A percentile compares a stretch with the other conserved stretches of the same genome.
phyloP scores from a whole-genome alignment of 2,888 invertebrate species.

The Dryocosmus kuriphilus region DNA sequence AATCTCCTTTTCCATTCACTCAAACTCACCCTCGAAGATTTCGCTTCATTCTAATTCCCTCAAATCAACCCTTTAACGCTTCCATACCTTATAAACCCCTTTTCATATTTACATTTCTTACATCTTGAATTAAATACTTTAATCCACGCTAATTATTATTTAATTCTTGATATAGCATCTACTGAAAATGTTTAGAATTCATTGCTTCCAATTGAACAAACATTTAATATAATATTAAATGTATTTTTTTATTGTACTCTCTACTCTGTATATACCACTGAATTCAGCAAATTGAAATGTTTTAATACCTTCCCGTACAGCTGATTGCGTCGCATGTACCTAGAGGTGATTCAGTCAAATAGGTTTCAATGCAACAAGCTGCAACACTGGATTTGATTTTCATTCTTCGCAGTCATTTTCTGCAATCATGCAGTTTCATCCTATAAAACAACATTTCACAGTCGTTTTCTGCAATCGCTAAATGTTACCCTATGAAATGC shows the following conservation, averaged over 20 bases:
- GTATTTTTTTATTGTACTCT: not conserved
- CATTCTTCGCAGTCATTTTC: slow-evolving; percentile 28
- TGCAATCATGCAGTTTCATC: slow-evolving; percentile 31
- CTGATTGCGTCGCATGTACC: slow-evolving; percentile 28
- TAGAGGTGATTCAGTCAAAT: slow-evolving; percentile 38
- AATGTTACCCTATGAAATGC: not conserved
- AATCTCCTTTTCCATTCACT: not conserved
- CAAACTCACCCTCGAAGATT: slow-evolving; percentile 12
- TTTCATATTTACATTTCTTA: slow-evolving; percentile 5
- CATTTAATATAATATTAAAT: not conserved
- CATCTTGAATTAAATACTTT: not conserved
- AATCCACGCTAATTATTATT: not conserved
- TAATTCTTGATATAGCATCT: not conserved
- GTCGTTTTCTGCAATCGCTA: slow-evolving; percentile 2
- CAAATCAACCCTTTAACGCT: not conserved
- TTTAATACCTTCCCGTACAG: slow-evolving; percentile 26
- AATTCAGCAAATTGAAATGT: slow-evolving; percentile 38
- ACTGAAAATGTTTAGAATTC: no score
- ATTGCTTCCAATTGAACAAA: not conserved
- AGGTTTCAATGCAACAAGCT: slow-evolving; percentile 37
- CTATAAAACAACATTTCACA: slow-evolving; percentile 6
- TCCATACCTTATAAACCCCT: slow-evolving; percentile 9
- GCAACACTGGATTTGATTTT: slow-evolving; percentile 34
- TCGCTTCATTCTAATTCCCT: slow-evolving; percentile 1
- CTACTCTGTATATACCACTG: not conserved